These are phyloP conservation scores for Aurelia aurita DNA, from an alignment of 30 jellyfish, hydroid and myxozoan genomes.

Conservation along the genomic window DNA sequence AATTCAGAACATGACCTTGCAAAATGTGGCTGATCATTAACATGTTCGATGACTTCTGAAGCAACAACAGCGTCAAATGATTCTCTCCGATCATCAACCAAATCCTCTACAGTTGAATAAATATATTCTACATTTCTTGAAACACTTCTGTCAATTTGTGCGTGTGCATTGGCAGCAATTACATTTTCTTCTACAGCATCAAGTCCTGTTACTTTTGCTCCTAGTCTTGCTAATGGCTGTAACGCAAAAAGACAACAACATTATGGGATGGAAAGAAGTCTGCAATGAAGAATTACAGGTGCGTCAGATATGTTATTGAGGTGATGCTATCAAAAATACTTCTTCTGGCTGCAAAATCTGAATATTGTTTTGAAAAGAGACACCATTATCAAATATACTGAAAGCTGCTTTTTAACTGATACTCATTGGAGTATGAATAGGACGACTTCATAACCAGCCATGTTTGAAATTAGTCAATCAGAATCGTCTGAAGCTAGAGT, in stretches of 20 bases:
- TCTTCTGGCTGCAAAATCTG: too few species aligned
- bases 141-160: constrained; percentile 51
- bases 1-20: constrained; percentile 66
- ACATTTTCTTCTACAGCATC: constrained; percentile 79
- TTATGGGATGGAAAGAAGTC: too few species aligned
- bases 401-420: too few species aligned
- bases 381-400: too few species aligned
- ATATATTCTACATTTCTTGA: constrained; percentile 56
- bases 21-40: constrained; percentile 66
- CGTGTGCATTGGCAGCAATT: constrained; percentile 70
- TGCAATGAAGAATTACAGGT: too few species aligned
- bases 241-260: not conserved
- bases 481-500: too few species aligned
- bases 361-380: too few species aligned
- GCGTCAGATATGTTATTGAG: too few species aligned
- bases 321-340: too few species aligned
- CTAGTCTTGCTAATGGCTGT: constrained; percentile 95
- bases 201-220: constrained; percentile 93
- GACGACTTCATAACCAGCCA: too few species aligned
- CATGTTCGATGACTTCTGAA: constrained; percentile 99
- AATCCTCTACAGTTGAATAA: constrained; percentile 80
- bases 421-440: too few species aligned
- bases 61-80: constrained; percentile 94
- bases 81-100: constrained; percentile 42
- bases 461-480: too few species aligned